These are phyloP conservation scores for Atta cephalotes DNA, from an alignment of 1,140 invertebrate species.

Conservation along the genomic window DNA sequence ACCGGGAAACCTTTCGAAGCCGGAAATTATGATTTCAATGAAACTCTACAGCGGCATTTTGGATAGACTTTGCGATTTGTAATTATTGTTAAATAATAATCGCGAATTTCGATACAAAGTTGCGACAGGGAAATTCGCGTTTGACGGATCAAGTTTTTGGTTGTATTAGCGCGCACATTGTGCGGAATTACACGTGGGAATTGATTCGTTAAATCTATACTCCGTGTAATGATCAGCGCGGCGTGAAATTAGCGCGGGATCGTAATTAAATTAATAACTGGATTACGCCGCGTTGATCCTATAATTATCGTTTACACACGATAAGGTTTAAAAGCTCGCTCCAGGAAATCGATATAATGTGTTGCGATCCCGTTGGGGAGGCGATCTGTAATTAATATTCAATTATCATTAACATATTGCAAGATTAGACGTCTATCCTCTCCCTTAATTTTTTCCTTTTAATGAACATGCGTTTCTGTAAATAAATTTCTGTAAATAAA, in stretches of 20 bases:
- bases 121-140: constrained; percentile 23
- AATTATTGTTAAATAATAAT: constrained; percentile 46
- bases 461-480: not conserved
- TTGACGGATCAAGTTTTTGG: constrained; percentile 54
- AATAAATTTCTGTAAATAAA: not conserved
- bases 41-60: not conserved
- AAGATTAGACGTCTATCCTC: constrained; percentile 28
- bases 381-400: constrained; percentile 52
- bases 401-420: constrained; percentile 57
- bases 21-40: constrained; percentile 58
- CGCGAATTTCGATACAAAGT: constrained; percentile 9
- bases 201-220: constrained; percentile 64
- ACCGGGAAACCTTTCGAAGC: constrained; percentile 35
- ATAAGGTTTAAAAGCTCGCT: constrained; percentile 64
- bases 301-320: constrained; percentile 62
- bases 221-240: constrained; percentile 58
- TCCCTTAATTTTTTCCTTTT: not conserved
- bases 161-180: constrained; percentile 21
- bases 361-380: constrained; percentile 38
- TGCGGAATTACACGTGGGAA: constrained; percentile 51
- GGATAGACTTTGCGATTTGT: not conserved
- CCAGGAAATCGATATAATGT: constrained; percentile 56
- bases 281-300: constrained; percentile 58
- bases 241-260: constrained; percentile 61
- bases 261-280: constrained; percentile 62